Evolutionary conservation across 2,888 invertebrate genomes (phyloP).

Genomic region (Drosophila falleni): DNA sequence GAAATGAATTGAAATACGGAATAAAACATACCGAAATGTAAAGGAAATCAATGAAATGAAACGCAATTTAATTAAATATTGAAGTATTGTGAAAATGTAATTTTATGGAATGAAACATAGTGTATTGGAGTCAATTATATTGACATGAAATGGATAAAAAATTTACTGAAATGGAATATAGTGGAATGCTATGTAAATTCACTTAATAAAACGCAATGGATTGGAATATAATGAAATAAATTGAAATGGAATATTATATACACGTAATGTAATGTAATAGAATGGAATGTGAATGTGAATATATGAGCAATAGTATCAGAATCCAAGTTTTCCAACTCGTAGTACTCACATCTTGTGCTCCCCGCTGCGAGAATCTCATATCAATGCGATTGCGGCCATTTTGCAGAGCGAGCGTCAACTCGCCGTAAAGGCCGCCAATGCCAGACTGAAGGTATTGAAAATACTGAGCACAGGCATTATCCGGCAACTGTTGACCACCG

Average conservation of each 20-base stretch:
- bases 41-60: too few relatives aligned
- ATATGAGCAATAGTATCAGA: neutral
- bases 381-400: constrained; percentile 65
- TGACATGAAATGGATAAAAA: neutral
- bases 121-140: neutral
- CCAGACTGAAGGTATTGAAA: constrained; percentile 54
- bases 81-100: neutral
- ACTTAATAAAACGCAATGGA: neutral
- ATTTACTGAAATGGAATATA: neutral
- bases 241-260: neutral
- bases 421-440: constrained; percentile 43
- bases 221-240: neutral
- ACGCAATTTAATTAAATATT: too few relatives aligned
- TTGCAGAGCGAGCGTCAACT: constrained; percentile 56
- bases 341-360: constrained; percentile 37
- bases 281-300: constrained; percentile 2
- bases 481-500: constrained; percentile 53
- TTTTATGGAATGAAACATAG: neutral
- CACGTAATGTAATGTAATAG: neutral
- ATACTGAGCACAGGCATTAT: constrained; percentile 51
- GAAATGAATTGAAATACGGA: too few relatives aligned
- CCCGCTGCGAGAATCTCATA: constrained; percentile 57
- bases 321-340: neutral
- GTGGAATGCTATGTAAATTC: neutral
- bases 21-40: too few relatives aligned